phyloP scores from a whole-genome alignment of 2,888 invertebrate species.

The Proisotoma minuta region DNA sequence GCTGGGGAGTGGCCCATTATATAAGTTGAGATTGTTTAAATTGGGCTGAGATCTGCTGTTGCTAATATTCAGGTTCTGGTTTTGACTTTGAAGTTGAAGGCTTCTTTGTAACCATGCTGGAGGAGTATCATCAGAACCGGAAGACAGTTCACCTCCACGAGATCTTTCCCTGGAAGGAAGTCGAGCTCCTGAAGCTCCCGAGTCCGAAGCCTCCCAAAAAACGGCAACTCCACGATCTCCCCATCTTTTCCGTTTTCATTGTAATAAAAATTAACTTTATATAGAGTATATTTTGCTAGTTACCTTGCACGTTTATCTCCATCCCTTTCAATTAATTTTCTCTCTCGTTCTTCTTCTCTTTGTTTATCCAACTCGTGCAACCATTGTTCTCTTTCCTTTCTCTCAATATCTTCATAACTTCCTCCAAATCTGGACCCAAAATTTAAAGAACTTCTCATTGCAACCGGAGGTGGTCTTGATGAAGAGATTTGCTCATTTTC shows the following conservation, averaged over 20 bases:
- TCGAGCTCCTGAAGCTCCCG: slow-evolving; percentile 33
- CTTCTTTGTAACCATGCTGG: neutral
- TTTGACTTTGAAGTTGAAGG: neutral
- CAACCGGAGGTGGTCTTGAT: slow-evolving; percentile 19
- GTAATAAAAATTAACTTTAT: neutral
- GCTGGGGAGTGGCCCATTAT: neutral
- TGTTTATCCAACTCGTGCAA: slow-evolving; percentile 51
- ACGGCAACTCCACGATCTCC: slow-evolving; percentile 66
- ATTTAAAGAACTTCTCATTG: slow-evolving; percentile 42
- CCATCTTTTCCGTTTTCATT: slow-evolving; percentile 64
- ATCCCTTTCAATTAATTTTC: slow-evolving; percentile 43
- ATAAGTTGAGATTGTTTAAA: too few species aligned
- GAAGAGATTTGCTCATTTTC: neutral
- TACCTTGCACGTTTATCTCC: slow-evolving; percentile 42
- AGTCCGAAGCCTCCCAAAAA: slow-evolving; percentile 61
- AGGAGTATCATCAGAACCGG: too few species aligned
- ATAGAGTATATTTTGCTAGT: too few species aligned
- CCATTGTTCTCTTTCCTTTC: slow-evolving; percentile 46
- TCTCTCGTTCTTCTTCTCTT: slow-evolving; percentile 50
- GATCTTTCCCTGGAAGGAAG: slow-evolving; percentile 44
- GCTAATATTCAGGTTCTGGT: too few species aligned
- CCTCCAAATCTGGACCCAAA: slow-evolving; percentile 29
- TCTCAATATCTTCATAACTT: slow-evolving; percentile 30
- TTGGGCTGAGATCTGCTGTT: neutral
- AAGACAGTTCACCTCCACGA: neutral